Evolutionary conservation across 2,113 vertebrate species (phyloP), one percentile per base, ranked within the genome.

Genomic region (Cairina moschata): DNA sequence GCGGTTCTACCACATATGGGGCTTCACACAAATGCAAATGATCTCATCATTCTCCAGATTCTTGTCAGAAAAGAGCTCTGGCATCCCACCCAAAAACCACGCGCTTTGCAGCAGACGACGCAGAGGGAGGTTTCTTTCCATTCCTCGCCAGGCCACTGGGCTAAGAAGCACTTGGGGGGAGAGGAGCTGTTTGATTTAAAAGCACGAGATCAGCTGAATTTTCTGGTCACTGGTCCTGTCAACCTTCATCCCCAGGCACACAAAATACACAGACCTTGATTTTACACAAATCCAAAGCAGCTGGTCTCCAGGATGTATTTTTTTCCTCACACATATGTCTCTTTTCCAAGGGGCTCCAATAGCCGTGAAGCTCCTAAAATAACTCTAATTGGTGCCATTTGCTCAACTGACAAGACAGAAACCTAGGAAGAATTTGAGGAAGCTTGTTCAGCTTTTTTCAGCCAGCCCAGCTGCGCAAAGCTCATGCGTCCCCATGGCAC

Each of bases 401-500:
- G 78, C 73, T 40, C n/a, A 83, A 58, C 20, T 34, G 40, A 52
- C 78, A 34, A 26, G 54, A 31, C 7, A 52, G 59, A 86, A 62
- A 74, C 40, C 40, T 8, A 52, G 5, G 8, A 50, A 22, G 22
- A 77, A 66, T 34, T 22, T 8, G 14, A 78, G 46, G 18, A 67
- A 91, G 59, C 56, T 28, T 58, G 12, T 8, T 65, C 23, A 60
- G 25, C 18, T 46, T 46, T 85, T 60, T 77, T 26, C 68, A 73
- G 63, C 13, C 17, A 29, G 13, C 18, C 44, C 66, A 72, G 2
- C 77, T n/a, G 11, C 62, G 18, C 26, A 31, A 40, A 54, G 42
- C 62, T 14, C 16, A 38, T 67, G 4, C 4, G 0, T 20, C 14
- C 9, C 17, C 52, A 74, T 0, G 1, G 59, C 55, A 48, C 2